Percentiles rank a stretch among this genome's conserved stretches.
Conservation (phyloP, 2,888 invertebrate species). For the Cantharis rufa region DNA sequence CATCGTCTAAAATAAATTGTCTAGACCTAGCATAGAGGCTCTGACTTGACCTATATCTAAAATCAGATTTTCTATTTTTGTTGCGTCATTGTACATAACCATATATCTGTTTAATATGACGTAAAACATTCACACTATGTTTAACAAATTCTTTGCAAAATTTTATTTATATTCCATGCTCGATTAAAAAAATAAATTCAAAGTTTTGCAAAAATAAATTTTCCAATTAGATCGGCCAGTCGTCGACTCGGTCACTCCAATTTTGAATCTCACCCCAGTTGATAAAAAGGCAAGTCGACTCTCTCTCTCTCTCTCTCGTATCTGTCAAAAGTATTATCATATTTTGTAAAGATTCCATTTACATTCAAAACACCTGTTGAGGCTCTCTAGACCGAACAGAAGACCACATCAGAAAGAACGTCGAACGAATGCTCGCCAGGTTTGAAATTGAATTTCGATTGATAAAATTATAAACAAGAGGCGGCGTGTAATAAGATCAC, state of each 20-base stretch:
- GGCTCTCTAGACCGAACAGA: background rate
- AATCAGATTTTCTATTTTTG: slow-evolving; percentile 37
- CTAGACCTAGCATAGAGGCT: slow-evolving; percentile 36
- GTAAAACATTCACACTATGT: slow-evolving; percentile 3
- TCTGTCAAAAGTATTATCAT: too few species aligned
- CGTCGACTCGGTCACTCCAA: background rate
- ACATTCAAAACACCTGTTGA: background rate
- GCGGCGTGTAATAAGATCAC: background rate
- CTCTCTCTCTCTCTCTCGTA: too few species aligned
- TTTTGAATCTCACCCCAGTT: background rate
- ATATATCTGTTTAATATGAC: slow-evolving; percentile 19
- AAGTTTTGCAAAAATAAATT: background rate
- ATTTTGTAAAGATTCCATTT: background rate
- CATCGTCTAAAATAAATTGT: slow-evolving; percentile 36
- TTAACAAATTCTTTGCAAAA: background rate
- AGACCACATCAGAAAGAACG: background rate
- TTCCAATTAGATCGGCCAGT: background rate
- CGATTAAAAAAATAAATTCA: background rate
- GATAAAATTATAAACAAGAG: background rate
- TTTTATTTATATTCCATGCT: background rate
- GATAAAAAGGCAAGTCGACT: background rate
- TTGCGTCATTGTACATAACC: slow-evolving; percentile 33
- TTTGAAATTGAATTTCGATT: background rate
- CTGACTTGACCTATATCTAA: slow-evolving; percentile 38
- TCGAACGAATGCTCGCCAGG: background rate